Evolutionary conservation across 2,797 vertebrate species (phyloP).

Genomic region (Megaceryle alcyon): DNA sequence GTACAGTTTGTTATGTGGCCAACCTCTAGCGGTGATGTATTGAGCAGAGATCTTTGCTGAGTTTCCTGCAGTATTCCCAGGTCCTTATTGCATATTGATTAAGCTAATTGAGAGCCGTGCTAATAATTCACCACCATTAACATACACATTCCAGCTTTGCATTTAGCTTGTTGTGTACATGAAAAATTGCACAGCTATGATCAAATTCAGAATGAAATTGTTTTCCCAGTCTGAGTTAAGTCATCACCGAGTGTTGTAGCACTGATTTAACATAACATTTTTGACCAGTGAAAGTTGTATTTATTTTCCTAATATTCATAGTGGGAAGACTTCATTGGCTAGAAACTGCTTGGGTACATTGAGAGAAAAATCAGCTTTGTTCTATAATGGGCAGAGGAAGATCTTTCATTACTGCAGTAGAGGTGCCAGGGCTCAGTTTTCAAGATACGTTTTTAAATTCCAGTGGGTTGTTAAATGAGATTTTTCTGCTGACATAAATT

Average conservation of each 20-base stretch:
- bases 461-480: conserved; percentile 8
- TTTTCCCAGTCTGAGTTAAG: neutral
- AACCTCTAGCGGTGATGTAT: neutral
- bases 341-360: neutral
- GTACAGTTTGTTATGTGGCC: neutral
- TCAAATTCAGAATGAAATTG: neutral
- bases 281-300: neutral
- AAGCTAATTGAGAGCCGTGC: neutral
- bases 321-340: neutral
- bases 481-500: conserved; percentile 50
- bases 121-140: neutral
- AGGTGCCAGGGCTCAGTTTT: neutral
- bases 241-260: neutral
- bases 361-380: neutral
- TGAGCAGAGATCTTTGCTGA: neutral
- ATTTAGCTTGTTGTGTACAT: fast-evolving
- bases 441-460: conserved; percentile 1
- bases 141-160: neutral
- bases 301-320: neutral
- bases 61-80: neutral
- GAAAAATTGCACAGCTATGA: neutral
- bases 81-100: neutral
- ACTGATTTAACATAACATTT: neutral
- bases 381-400: neutral
- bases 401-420: neutral